Conservation (phyloP, 2,888 invertebrate genomes). For the Lithosia quadra region DNA sequence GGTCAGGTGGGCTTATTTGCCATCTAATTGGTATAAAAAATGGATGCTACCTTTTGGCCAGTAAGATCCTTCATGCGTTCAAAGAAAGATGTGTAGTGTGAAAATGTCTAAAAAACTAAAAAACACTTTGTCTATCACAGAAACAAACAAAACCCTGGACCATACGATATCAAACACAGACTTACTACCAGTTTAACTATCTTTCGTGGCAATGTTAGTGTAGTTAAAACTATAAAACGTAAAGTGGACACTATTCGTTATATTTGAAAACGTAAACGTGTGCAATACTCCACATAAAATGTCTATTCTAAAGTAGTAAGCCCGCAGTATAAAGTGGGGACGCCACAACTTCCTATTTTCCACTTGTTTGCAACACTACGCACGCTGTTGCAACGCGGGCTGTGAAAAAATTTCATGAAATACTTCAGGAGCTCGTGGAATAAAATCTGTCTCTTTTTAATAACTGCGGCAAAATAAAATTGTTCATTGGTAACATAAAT, state of each 20-base stretch:
- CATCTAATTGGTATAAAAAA: no score
- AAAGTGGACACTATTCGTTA: neutral
- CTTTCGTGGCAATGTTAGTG: neutral
- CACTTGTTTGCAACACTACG: constrained; percentile 47
- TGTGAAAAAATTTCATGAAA: constrained; percentile 38
- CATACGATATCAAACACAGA: no score
- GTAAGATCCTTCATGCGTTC: no score
- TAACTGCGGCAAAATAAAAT: no score
- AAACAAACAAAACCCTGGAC: no score
- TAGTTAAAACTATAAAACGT: neutral
- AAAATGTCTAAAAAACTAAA: no score
- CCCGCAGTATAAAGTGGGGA: constrained; percentile 31
- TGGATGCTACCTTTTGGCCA: no score
- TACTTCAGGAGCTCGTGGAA: constrained; percentile 18
- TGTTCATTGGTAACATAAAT: no score
- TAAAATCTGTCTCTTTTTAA: neutral
- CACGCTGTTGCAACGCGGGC: constrained; percentile 30
- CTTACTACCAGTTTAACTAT: neutral
- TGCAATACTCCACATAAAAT: constrained; percentile 10
- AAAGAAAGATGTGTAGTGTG: no score
- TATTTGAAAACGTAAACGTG: constrained; percentile 1
- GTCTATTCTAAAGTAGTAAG: constrained; percentile 32
- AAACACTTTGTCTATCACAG: no score
- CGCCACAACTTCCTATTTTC: constrained; percentile 39
- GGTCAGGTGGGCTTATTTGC: no score